Percentiles rank a stretch among this genome's conserved stretches.
These are phyloP conservation scores for Trachurus trachurus DNA, from an alignment of 2,797 vertebrate genomes.

Conservation along the genomic window DNA sequence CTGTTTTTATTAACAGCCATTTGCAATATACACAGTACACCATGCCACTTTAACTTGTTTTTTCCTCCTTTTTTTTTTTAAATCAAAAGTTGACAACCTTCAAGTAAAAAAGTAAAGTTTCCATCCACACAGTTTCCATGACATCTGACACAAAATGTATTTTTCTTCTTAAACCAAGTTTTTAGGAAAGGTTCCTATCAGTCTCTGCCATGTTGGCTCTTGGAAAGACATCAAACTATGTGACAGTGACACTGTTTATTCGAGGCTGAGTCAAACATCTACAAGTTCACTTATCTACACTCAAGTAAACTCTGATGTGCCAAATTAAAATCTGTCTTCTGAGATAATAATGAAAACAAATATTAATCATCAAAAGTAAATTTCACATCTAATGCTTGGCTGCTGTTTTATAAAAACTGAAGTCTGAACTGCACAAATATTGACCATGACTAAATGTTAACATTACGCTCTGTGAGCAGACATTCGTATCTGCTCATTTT, in stretches of 20 bases:
- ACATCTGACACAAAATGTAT: too few relatives aligned
- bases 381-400: not conserved
- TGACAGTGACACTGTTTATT: not conserved
- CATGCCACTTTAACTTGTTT: not conserved
- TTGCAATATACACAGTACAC: not conserved
- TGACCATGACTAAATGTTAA: not conserved
- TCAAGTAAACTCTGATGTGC: not conserved
- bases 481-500: not conserved
- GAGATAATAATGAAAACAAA: not conserved
- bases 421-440: not conserved
- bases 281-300: not conserved
- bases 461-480: too few relatives aligned
- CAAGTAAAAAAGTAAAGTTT: too few relatives aligned
- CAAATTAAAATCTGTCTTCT: not conserved
- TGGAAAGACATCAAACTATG: not conserved
- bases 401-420: not conserved
- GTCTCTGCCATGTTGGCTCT: not conserved
- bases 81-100: not conserved
- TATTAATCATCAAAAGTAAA: not conserved
- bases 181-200: too few relatives aligned
- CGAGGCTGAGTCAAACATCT: too few relatives aligned
- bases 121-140: too few relatives aligned
- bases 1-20: not conserved
- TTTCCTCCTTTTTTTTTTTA: too few relatives aligned
- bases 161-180: too few relatives aligned